Conservation (phyloP, 2,113 vertebrate genomes). For the Thymallus thymallus region DNA sequence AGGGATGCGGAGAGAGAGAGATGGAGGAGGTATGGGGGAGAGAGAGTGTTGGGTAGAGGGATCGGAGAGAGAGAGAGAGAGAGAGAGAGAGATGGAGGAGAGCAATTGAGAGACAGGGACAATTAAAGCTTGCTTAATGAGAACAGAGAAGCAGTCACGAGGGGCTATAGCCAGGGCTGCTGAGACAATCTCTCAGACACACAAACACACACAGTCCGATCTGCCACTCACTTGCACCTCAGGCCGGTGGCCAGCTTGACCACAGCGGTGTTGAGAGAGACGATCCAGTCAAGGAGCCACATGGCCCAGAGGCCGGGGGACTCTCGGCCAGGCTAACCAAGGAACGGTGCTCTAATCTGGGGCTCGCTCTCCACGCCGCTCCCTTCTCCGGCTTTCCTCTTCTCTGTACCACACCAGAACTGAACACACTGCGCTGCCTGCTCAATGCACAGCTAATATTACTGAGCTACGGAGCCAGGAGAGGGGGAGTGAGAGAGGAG, state of each 20-base stretch:
- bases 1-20: neutral
- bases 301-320: slow-evolving; percentile 46
- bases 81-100: neutral
- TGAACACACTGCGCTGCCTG: slow-evolving; percentile 9
- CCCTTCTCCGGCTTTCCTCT: slow-evolving; percentile 21
- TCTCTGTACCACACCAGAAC: neutral
- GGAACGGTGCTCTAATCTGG: slow-evolving; percentile 17
- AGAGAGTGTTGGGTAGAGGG: neutral
- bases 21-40: too few relatives aligned
- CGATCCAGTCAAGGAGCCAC: slow-evolving; percentile 79
- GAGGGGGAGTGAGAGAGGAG: too few relatives aligned
- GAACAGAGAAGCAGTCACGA: neutral
- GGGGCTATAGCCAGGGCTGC: neutral
- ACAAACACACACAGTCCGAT: slow-evolving; percentile 5
- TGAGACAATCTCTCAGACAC: neutral
- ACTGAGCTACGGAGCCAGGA: slow-evolving; percentile 35
- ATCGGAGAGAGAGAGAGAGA: neutral
- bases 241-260: slow-evolving; percentile 74
- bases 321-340: neutral
- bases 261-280: slow-evolving; percentile 73
- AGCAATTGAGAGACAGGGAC: neutral
- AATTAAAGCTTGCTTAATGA: neutral
- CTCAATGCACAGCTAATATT: slow-evolving; percentile 41
- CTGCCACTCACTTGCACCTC: slow-evolving; percentile 70
- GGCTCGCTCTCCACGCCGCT: slow-evolving; percentile 3